Evolutionary conservation across 2,797 vertebrate genomes (phyloP).

Genomic region (Premnoplex brunnescens): DNA sequence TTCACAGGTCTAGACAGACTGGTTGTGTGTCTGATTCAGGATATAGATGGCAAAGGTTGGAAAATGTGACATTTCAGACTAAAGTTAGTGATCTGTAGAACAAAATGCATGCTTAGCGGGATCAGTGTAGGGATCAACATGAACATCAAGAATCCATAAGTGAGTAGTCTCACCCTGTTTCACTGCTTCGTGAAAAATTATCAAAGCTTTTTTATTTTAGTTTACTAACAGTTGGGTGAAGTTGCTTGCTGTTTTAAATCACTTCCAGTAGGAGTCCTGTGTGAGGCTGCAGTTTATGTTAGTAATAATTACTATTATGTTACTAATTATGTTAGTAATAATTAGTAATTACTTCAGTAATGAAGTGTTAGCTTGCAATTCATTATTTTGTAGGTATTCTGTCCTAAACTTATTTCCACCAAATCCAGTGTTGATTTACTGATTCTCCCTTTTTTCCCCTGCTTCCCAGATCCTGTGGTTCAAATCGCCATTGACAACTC

Average conservation of each 20-base stretch:
- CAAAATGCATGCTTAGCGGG: background rate
- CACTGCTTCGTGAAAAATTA: background rate
- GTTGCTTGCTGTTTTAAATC: background rate
- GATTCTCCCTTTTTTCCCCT: background rate
- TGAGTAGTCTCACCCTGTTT: background rate
- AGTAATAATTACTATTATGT: no score
- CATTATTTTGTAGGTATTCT: background rate
- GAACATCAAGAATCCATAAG: background rate
- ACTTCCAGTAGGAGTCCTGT: background rate
- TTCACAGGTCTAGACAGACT: background rate
- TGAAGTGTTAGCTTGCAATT: background rate
- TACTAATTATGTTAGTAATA: no score
- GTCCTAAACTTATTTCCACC: background rate
- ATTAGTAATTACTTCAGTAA: no score
- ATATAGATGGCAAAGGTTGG: background rate
- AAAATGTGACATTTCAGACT: background rate
- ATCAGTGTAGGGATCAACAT: background rate
- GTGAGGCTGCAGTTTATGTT: background rate
- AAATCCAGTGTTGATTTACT: background rate
- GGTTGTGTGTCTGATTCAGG: background rate
- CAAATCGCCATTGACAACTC: slow-evolving; percentile 96
- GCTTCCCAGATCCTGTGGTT: slow-evolving; percentile 87
- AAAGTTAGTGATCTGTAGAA: no score
- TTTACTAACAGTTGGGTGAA: background rate
- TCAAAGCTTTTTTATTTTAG: background rate